Conservation (phyloP, 2,888 invertebrate species). For the Villa cingulata region DNA sequence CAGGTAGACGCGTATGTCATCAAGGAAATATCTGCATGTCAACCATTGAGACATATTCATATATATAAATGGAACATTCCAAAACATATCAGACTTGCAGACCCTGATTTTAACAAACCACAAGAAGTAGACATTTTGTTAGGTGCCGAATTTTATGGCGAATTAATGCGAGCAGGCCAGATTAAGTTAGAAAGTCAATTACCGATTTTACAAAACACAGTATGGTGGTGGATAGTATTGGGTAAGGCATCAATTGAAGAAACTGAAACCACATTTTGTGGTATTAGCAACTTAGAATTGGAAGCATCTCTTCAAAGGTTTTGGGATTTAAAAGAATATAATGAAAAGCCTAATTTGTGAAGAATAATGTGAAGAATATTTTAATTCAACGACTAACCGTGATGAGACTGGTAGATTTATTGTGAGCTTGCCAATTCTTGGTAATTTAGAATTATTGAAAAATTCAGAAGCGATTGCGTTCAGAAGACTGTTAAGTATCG, state of each 20-base stretch:
- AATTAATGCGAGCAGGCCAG: constrained; percentile 1
- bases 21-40: neutral
- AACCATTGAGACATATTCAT: neutral
- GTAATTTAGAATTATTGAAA: too few species aligned
- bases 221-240: constrained; percentile 8
- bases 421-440: too few species aligned
- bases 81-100: neutral
- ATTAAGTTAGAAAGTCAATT: neutral
- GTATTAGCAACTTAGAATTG: neutral
- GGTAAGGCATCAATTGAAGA: neutral
- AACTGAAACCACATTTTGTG: neutral
- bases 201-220: constrained; percentile 6
- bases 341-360: fast-evolving
- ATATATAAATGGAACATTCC: neutral
- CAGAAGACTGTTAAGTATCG: too few species aligned
- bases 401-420: neutral
- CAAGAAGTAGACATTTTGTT: constrained; percentile 4
- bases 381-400: neutral
- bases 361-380: neutral
- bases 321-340: neutral
- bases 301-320: neutral
- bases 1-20: neutral
- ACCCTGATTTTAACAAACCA: neutral
- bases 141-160: constrained; percentile 6
- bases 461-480: too few species aligned